Conservation (phyloP, 2,113 vertebrate species). For the Ceratotherium simum region DNA sequence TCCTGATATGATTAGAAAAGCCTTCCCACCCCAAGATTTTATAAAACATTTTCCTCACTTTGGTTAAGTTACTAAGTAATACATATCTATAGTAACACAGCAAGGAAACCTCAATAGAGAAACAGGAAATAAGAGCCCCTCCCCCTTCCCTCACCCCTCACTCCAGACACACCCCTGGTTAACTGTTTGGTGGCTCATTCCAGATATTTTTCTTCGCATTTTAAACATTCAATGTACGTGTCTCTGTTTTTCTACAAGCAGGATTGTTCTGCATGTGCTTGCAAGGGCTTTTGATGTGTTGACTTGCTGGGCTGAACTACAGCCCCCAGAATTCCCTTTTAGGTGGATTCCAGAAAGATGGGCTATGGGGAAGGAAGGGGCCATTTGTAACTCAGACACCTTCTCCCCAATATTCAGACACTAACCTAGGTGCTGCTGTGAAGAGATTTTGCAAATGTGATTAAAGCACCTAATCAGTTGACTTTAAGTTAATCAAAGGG, state of each 20-base stretch:
- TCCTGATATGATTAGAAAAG: background rate
- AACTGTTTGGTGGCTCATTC: background rate
- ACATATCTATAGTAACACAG: background rate
- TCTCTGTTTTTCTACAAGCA: background rate
- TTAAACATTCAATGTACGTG: no score
- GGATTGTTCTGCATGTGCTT: background rate
- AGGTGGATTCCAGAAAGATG: no score
- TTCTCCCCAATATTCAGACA: background rate
- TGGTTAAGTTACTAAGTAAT: background rate
- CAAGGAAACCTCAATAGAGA: background rate
- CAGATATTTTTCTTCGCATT: background rate
- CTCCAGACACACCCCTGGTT: background rate
- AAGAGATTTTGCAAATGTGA: background rate
- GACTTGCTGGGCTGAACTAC: background rate
- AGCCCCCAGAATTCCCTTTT: no score
- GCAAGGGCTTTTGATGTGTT: background rate
- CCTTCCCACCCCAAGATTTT: background rate
- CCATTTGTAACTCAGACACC: background rate
- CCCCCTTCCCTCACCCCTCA: background rate
- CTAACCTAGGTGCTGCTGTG: background rate
- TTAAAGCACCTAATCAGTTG: background rate
- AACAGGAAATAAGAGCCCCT: background rate
- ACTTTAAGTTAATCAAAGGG: background rate
- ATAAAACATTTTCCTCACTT: background rate
- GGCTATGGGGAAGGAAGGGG: background rate